phyloP scores from a whole-genome alignment of 2,113 vertebrate genomes.

The Ramphastos sulfuratus region DNA sequence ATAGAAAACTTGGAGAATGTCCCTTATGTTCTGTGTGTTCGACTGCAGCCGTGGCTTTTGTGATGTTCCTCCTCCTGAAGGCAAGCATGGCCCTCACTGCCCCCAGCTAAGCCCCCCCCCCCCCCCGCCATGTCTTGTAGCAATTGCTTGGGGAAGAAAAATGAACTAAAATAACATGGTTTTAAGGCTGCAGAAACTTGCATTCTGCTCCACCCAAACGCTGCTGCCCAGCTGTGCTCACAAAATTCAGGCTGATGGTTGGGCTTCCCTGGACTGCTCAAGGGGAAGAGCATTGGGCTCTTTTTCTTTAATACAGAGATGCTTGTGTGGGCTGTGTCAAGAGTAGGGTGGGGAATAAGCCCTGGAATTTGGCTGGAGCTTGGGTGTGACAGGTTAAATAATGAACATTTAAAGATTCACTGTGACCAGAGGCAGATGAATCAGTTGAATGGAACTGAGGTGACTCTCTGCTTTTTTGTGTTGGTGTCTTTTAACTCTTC shows the following conservation, averaged over 20 bases:
- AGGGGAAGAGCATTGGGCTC: not conserved
- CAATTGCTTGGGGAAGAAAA: not conserved
- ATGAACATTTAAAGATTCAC: not conserved
- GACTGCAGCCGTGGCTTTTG: not conserved
- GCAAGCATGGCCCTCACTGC: accelerated
- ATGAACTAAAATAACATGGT: not conserved
- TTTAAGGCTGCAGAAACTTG: slow-evolving; percentile 55
- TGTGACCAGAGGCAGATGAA: not conserved
- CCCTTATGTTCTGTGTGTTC: not conserved
- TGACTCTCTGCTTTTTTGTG: not conserved
- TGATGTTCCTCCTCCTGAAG: not conserved
- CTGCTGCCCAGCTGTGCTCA: not conserved
- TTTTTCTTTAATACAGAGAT: not conserved
- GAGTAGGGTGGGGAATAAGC: not conserved
- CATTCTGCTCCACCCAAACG: slow-evolving; percentile 10
- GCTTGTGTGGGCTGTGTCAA: not conserved
- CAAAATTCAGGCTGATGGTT: not conserved
- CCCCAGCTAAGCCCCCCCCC: not conserved
- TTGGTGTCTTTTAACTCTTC: not conserved
- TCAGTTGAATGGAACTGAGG: not conserved
- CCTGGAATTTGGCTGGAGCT: not conserved
- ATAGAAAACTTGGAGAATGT: not conserved
- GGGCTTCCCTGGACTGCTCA: not conserved
- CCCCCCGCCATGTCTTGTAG: not conserved
- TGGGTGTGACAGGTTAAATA: not conserved